These are phyloP conservation scores for Sarcophaga bullata DNA, from an alignment of 1,140 invertebrate genomes.

Conservation along the genomic window DNA sequence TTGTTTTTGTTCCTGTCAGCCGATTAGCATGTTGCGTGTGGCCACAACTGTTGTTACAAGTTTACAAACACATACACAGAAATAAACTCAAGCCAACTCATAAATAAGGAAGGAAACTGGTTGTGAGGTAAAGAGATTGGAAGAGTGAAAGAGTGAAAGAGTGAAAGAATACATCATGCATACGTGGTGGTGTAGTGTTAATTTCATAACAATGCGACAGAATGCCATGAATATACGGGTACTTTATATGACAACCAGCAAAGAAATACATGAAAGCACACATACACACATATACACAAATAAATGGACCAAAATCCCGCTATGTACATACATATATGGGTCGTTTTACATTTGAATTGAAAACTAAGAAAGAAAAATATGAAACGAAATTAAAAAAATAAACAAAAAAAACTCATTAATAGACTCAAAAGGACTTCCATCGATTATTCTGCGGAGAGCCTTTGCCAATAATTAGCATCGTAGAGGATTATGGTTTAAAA, in stretches of 20 bases:
- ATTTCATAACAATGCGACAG: slow-evolving; percentile 12
- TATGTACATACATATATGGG: too few relatives aligned
- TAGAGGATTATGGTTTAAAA: too few relatives aligned
- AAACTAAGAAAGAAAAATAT: too few relatives aligned
- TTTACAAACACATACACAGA: background rate
- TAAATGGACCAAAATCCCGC: too few relatives aligned
- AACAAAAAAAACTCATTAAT: too few relatives aligned
- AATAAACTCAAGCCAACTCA: background rate
- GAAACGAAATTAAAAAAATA: too few relatives aligned
- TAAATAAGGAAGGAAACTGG: background rate
- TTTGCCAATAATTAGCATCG: too few relatives aligned
- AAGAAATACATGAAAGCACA: background rate
- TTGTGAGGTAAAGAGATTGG: background rate
- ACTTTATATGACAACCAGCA: background rate
- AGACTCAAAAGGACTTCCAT: too few relatives aligned
- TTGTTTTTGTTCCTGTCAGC: background rate
- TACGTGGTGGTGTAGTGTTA: background rate
- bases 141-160: background rate
- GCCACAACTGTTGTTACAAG: background rate
- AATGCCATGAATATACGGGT: background rate
- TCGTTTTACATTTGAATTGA: too few relatives aligned
- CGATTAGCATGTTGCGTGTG: slow-evolving; percentile 25
- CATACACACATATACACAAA: too few relatives aligned
- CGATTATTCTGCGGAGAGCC: too few relatives aligned
- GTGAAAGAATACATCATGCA: background rate